These are phyloP conservation scores for Rhyacophila brunnea DNA, from an alignment of 1,140 invertebrate species.

Conservation along the genomic window DNA sequence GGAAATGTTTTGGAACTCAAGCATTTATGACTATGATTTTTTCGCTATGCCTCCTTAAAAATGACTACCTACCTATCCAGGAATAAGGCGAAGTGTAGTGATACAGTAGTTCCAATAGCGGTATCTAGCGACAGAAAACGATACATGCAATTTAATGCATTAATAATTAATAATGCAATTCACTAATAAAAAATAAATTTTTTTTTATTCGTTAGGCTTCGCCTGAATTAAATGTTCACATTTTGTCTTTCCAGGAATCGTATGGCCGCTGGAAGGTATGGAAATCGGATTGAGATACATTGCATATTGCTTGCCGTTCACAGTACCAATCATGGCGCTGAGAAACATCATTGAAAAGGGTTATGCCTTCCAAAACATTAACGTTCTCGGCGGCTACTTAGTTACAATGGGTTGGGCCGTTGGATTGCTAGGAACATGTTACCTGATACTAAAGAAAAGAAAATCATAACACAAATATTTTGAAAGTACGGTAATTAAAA, in stretches of 20 bases:
- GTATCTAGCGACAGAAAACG: too few relatives aligned
- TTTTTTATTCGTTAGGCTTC: too few relatives aligned
- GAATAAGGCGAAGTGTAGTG: too few relatives aligned
- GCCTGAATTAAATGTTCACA: too few relatives aligned
- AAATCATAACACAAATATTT: conserved; percentile 2
- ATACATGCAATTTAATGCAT: too few relatives aligned
- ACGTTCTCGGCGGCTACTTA: conserved; percentile 62
- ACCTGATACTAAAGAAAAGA: conserved; percentile 46
- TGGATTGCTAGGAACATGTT: conserved; percentile 45
- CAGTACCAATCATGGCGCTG: conserved; percentile 63
- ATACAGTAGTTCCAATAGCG: too few relatives aligned
- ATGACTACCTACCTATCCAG: too few relatives aligned
- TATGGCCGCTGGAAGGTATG: conserved; percentile 89
- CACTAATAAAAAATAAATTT: too few relatives aligned
- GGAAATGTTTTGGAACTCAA: too few relatives aligned
- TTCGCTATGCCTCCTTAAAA: too few relatives aligned
- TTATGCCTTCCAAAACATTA: conserved; percentile 50
- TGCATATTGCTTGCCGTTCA: conserved; percentile 64
- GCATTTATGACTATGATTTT: too few relatives aligned
- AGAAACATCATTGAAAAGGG: conserved; percentile 65
- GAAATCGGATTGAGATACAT: conserved; percentile 56
- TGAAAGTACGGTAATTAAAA: neutral
- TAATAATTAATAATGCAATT: too few relatives aligned
- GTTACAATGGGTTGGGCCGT: conserved; percentile 58
- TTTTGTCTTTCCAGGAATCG: conserved; percentile 68